phyloP scores from a whole-genome alignment of 2,113 vertebrate species.

The Sminthopsis crassicaudata region DNA sequence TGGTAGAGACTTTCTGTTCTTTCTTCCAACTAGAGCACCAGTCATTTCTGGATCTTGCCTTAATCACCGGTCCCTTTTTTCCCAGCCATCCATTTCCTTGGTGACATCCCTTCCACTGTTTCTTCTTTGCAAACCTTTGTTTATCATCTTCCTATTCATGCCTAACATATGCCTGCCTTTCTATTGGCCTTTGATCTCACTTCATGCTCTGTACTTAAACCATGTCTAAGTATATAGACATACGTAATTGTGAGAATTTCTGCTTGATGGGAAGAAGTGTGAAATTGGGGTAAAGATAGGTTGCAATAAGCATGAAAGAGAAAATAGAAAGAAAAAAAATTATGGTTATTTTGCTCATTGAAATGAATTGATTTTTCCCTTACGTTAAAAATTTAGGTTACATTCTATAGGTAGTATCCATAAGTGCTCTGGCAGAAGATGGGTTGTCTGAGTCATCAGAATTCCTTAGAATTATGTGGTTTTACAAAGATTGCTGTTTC shows the following conservation, averaged over 20 bases:
- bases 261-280: background rate
- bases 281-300: background rate
- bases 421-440: background rate
- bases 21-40: background rate
- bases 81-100: background rate
- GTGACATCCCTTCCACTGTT: background rate
- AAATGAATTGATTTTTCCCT: background rate
- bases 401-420: background rate
- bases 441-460: background rate
- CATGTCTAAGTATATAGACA: background rate
- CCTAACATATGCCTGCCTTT: background rate
- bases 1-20: background rate
- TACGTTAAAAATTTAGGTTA: background rate
- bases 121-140: background rate
- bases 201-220: background rate
- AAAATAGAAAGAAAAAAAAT: background rate
- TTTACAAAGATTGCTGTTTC: background rate
- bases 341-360: background rate
- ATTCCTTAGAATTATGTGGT: background rate
- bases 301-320: background rate
- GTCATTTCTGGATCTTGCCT: background rate
- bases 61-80: background rate
- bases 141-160: background rate
- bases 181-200: background rate
- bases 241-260: background rate